Evolutionary conservation across 1,140 invertebrate genomes (phyloP).

Genomic region (Cherax quadricarinatus): DNA sequence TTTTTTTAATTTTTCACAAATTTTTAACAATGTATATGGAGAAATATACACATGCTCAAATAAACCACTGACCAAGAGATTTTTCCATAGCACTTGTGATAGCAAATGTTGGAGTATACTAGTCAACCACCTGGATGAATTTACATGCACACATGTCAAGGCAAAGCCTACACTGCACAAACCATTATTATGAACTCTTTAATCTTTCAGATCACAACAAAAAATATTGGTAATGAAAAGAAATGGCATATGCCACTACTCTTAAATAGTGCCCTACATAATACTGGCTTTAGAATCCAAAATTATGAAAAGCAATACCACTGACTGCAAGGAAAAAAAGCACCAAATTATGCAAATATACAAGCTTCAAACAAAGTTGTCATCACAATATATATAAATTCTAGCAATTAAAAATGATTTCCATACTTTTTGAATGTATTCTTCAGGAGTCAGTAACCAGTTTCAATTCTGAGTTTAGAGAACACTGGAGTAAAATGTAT

Average conservation of each 20-base stretch:
- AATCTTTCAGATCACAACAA: conserved; percentile 15
- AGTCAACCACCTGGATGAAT: background rate
- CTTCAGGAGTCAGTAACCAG: background rate
- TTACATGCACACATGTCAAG: background rate
- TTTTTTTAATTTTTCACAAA: too few relatives aligned
- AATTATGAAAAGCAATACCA: background rate
- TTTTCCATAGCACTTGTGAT: background rate
- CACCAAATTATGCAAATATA: conserved; percentile 28
- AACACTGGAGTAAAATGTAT: background rate
- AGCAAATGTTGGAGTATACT: background rate
- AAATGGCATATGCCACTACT: conserved; percentile 12
- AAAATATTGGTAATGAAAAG: background rate
- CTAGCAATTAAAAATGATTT: background rate
- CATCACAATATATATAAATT: background rate
- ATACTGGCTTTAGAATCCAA: conserved; percentile 12
- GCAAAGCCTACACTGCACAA: conserved; percentile 4
- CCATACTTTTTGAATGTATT: background rate
- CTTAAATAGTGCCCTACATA: background rate
- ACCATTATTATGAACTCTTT: conserved; percentile 1
- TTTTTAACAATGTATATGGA: background rate
- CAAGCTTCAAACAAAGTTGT: conserved; percentile 21
- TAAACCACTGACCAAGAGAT: background rate
- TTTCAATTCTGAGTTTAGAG: background rate
- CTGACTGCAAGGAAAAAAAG: background rate
- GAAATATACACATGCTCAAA: background rate